Evolutionary conservation across 2,888 invertebrate genomes (phyloP).

Genomic region (Tolmerus cingulatus): DNA sequence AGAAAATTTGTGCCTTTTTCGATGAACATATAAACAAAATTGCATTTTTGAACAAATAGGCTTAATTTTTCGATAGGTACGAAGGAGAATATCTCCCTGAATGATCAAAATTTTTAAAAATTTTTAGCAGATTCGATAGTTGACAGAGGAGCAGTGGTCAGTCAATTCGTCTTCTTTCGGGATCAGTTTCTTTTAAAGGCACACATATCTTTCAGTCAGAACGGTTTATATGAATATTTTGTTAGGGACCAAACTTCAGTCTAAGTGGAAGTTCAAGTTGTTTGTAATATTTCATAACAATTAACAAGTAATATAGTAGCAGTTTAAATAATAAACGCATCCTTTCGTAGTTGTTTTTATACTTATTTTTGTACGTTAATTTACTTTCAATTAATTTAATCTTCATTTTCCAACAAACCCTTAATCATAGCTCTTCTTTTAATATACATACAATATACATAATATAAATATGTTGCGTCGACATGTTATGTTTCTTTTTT

Average conservation of each 20-base stretch:
- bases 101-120: neutral
- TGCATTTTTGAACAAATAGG: slow-evolving; percentile 11
- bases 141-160: neutral
- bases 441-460: too few relatives aligned
- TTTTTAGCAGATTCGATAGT: neutral
- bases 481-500: too few relatives aligned
- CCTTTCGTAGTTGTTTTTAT: neutral
- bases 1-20: slow-evolving; percentile 36
- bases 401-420: neutral
- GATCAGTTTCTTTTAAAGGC: neutral
- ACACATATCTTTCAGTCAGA: slow-evolving; percentile 33
- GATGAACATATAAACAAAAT: slow-evolving; percentile 14
- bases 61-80: neutral
- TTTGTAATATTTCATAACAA: neutral
- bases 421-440: too few relatives aligned
- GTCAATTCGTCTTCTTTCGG: neutral
- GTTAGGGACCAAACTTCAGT: slow-evolving; percentile 37
- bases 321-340: neutral
- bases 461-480: too few relatives aligned
- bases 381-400: neutral
- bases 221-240: slow-evolving; percentile 8
- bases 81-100: neutral
- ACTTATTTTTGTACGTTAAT: neutral
- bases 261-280: neutral
- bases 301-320: neutral